Percentiles rank a stretch among this genome's conserved stretches.
Conservation (phyloP, 2,888 invertebrate species). For the Eupsilia transversa region DNA sequence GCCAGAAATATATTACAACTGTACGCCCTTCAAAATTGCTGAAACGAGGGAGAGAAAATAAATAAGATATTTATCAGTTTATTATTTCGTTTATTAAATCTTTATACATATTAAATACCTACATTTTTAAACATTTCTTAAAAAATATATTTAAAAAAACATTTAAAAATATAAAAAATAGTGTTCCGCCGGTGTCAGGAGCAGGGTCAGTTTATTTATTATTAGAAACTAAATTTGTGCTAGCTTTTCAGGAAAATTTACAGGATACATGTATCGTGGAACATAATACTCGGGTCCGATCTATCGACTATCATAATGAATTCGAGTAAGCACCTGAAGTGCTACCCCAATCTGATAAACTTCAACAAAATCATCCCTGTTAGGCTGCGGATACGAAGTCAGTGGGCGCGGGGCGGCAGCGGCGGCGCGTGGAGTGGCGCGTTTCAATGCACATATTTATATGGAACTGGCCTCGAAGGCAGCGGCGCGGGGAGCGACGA, state of each 20-base stretch:
- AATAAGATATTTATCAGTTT: slow-evolving; percentile 53
- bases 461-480: too few relatives aligned
- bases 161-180: too few relatives aligned
- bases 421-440: too few relatives aligned
- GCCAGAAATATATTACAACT: slow-evolving; percentile 23
- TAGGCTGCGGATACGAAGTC: too few relatives aligned
- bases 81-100: too few relatives aligned
- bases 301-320: slow-evolving; percentile 68
- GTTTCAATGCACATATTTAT: too few relatives aligned
- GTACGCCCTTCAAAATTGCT: slow-evolving; percentile 18
- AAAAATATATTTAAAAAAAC: too few relatives aligned
- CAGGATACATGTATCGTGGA: slow-evolving; percentile 44
- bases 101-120: too few relatives aligned
- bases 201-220: slow-evolving; percentile 46
- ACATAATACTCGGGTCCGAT: slow-evolving; percentile 67
- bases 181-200: too few relatives aligned
- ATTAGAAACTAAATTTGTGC: slow-evolving; percentile 32
- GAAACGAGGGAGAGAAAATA: slow-evolving; percentile 28
- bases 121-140: too few relatives aligned
- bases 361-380: slow-evolving; percentile 41
- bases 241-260: slow-evolving; percentile 39
- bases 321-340: slow-evolving; percentile 64
- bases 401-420: too few relatives aligned
- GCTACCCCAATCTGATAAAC: slow-evolving; percentile 53
- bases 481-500: too few relatives aligned